phyloP scores from a whole-genome alignment of 2,888 invertebrate genomes.

The Polydesmus complanatus region DNA sequence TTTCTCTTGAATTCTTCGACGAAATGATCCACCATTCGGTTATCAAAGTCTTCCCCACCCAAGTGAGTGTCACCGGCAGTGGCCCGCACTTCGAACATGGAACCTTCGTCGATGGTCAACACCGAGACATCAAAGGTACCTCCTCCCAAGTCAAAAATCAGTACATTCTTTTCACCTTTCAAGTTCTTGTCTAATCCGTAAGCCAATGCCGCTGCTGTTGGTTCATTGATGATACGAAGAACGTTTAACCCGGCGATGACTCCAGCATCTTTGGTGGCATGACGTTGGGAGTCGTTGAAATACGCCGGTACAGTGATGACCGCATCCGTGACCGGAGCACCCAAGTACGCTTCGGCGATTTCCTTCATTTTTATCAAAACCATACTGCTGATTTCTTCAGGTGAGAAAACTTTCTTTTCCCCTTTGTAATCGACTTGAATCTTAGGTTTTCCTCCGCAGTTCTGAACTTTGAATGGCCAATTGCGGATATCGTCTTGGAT shows the following conservation, averaged over 20 bases:
- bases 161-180: conserved; percentile 40
- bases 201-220: conserved; percentile 58
- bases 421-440: conserved; percentile 70
- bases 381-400: conserved; percentile 49
- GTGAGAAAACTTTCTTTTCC: conserved; percentile 58
- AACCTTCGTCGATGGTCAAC: conserved; percentile 40
- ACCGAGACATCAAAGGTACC: conserved; percentile 37
- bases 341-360: conserved; percentile 74
- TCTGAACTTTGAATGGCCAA: conserved; percentile 66
- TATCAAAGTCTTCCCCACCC: no score
- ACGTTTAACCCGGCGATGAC: conserved; percentile 37
- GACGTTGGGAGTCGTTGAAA: conserved; percentile 84
- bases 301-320: conserved; percentile 84
- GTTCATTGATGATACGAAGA: conserved; percentile 36
- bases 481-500: conserved; percentile 67
- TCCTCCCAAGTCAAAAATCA: no score
- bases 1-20: conserved; percentile 54
- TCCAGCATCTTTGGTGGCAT: no score
- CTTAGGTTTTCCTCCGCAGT: conserved; percentile 47
- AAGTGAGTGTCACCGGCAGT: conserved; percentile 74
- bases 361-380: conserved; percentile 62
- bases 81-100: conserved; percentile 62
- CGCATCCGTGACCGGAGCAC: conserved; percentile 67
- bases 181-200: conserved; percentile 47
- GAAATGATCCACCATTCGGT: conserved; percentile 46